Evolutionary conservation across 2,113 vertebrate genomes (phyloP), one percentile per base, ranked within the genome.

Genomic region (Grammomys dolichurus): DNA sequence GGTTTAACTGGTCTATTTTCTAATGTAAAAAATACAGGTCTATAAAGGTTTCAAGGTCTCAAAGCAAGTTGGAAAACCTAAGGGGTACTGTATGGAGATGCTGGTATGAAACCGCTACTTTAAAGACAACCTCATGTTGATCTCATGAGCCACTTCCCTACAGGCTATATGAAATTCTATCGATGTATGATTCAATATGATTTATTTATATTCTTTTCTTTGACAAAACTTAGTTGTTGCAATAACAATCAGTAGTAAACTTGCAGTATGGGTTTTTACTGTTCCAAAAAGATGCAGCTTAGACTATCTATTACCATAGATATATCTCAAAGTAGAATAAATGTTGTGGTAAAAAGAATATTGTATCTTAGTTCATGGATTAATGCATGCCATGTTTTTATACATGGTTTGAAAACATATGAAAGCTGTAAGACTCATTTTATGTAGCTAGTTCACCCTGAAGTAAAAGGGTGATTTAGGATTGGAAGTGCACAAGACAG

Each of bases 231-330:
- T 19, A 89, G 65, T n/a, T 84, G 60, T 89, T 89, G 3, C n/a
- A 96, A 73, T 48, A 82, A 96, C 67, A 95, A 58, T 63, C 43
- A 40, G 43, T 60, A 70, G 26, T 51, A 92, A 90, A 95, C n/a
- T 67, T 40, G 22, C 43, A 78, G 17, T 54, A 90, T 54, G 90
- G 69, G 58, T 93, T 48, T 46, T 22, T 33, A 3, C 24, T 17
- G 33, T 82, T 84, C 33, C 40, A 73, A 84, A 96, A 88, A 78
- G 40, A 13, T 75, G 13, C 13, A 88, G 70, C 78, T 60, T 65
- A 28, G 22, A 85, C 7, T 91, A 76, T 76, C 40, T 88, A 22
- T 48, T 75, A 86, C 63, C 48, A 3, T 33, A 76, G 51, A 91
- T 93, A 88, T 69, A 78, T 95, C 76, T 85, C 24, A 93, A 70